Evolutionary conservation across 2,797 vertebrate species (phyloP).

Genomic region (Gadopsis marmoratus): DNA sequence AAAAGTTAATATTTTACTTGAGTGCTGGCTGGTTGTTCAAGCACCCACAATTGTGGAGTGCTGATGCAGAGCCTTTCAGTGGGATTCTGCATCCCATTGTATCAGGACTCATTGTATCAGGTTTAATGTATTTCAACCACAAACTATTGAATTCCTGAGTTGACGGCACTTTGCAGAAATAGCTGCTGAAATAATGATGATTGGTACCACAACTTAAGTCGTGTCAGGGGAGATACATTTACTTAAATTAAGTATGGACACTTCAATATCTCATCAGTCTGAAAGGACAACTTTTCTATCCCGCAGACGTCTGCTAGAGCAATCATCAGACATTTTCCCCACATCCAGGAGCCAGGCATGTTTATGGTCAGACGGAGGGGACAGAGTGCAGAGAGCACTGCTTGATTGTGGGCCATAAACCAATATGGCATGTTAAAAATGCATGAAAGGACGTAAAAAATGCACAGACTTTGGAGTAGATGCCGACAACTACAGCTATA

Average conservation of each 20-base stretch:
- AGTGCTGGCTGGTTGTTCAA: slow-evolving; percentile 37
- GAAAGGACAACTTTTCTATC: background rate
- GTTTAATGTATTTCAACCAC: slow-evolving; percentile 2
- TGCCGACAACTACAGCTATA: slow-evolving; percentile 7
- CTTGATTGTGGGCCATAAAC: slow-evolving; percentile 48
- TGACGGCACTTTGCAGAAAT: background rate
- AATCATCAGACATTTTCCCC: slow-evolving; percentile 29
- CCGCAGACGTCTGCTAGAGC: slow-evolving; percentile 31
- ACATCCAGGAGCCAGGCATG: slow-evolving; percentile 11
- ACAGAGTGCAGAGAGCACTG: slow-evolving; percentile 25
- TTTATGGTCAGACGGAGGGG: slow-evolving; percentile 49
- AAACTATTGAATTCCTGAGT: background rate
- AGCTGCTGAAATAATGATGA: slow-evolving; percentile 14
- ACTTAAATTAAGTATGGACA: slow-evolving; percentile 12
- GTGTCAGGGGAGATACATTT: background rate
- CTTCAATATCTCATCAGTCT: slow-evolving; percentile 18
- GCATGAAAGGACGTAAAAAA: background rate
- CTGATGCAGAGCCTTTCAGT: slow-evolving; percentile 22
- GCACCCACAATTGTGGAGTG: slow-evolving; percentile 33
- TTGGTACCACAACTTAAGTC: background rate
- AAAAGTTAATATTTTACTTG: slow-evolving; percentile 86
- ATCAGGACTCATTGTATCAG: background rate
- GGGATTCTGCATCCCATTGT: slow-evolving; percentile 1
- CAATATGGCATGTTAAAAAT: slow-evolving; percentile 1
- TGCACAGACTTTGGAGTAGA: background rate